Conservation (phyloP, 2,113 vertebrate species). For the Acanthochromis polyacanthus region DNA sequence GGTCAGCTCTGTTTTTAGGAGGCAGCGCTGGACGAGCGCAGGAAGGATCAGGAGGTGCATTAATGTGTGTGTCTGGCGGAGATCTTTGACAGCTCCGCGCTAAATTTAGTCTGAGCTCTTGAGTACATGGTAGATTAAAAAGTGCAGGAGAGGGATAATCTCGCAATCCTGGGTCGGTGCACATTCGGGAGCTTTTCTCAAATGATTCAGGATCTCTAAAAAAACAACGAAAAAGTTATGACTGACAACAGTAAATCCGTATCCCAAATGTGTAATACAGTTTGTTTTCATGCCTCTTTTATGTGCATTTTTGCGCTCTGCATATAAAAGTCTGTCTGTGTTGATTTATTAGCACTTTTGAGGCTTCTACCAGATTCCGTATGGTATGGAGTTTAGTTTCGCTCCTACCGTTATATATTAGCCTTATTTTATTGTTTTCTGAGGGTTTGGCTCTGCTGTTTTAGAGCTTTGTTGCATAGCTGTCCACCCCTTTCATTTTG, state of each 20-base stretch:
- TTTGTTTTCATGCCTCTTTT: too few species aligned
- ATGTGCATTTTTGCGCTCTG: too few species aligned
- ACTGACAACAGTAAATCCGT: not conserved
- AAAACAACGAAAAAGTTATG: slow-evolving; percentile 3
- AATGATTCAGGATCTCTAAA: slow-evolving; percentile 9
- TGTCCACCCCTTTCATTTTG: too few species aligned
- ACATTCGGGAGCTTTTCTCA: slow-evolving; percentile 33
- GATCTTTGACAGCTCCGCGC: slow-evolving; percentile 59
- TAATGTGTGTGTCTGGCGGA: slow-evolving; percentile 44
- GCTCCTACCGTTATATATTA: too few species aligned
- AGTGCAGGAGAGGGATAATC: slow-evolving; percentile 64
- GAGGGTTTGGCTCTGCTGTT: too few species aligned
- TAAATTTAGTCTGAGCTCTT: slow-evolving; percentile 69
- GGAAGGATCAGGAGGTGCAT: slow-evolving; percentile 18
- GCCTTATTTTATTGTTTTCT: too few species aligned
- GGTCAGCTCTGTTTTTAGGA: slow-evolving; percentile 7
- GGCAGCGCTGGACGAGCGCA: not conserved
- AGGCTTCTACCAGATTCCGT: too few species aligned
- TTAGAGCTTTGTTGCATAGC: too few species aligned
- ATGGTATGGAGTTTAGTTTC: too few species aligned
- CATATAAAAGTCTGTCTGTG: too few species aligned
- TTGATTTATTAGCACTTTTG: too few species aligned
- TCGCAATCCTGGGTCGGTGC: slow-evolving; percentile 39
- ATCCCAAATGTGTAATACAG: too few species aligned
- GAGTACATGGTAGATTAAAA: slow-evolving; percentile 64